phyloP scores from a whole-genome alignment of 2,113 vertebrate genomes.

The Gulo gulo region DNA sequence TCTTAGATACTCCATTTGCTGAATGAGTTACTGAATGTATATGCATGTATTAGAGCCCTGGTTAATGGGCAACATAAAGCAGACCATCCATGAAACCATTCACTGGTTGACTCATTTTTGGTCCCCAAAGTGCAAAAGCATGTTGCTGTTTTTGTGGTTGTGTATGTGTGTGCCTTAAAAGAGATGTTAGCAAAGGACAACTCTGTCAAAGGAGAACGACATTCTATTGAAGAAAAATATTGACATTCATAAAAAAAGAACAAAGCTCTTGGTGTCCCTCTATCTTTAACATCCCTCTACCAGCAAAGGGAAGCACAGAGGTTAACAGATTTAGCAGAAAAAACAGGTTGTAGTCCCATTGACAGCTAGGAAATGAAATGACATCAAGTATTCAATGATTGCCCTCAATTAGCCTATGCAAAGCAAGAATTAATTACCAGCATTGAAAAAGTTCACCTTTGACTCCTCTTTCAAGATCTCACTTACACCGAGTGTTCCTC shows the following conservation, averaged over 20 bases:
- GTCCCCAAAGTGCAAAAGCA: neutral
- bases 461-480: constrained; percentile 80
- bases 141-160: neutral
- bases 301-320: constrained; percentile 59
- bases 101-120: constrained; percentile 23
- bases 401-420: constrained; percentile 92
- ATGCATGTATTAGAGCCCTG: neutral
- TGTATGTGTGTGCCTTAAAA: neutral
- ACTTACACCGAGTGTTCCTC: constrained; percentile 75
- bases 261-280: constrained; percentile 43
- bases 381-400: constrained; percentile 85
- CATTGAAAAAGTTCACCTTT: constrained; percentile 84
- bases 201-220: constrained; percentile 14
- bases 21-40: neutral
- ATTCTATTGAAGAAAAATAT: constrained; percentile 50
- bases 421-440: constrained; percentile 90
- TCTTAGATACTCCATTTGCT: neutral
- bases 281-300: constrained; percentile 52
- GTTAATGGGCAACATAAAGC: neutral
- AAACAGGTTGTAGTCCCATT: constrained; percentile 79
- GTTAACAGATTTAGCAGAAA: constrained; percentile 77
- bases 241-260: constrained; percentile 52
- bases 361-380: constrained; percentile 86
- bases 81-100: neutral
- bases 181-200: constrained; percentile 44